Percentiles rank a stretch among this genome's conserved stretches.
phyloP scores from a whole-genome alignment of 2,888 invertebrate species.

The Anoncus sp. region DNA sequence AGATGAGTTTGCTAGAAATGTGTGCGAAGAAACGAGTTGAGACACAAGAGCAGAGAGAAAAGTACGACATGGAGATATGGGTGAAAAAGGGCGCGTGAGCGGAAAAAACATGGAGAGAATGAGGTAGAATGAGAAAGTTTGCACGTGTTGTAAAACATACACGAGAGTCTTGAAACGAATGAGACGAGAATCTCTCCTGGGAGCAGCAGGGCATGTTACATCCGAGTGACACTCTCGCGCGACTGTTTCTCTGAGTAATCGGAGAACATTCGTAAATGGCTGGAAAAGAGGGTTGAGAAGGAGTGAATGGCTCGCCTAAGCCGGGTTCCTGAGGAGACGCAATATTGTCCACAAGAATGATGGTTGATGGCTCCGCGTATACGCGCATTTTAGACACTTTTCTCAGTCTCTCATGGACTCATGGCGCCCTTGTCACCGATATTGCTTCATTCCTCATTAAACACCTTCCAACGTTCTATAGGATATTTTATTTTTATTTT shows the following conservation, averaged over 20 bases:
- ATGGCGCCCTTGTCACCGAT: not conserved
- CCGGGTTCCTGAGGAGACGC: constrained; percentile 69
- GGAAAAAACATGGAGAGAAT: constrained; percentile 33
- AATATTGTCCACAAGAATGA: constrained; percentile 76
- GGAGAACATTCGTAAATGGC: constrained; percentile 65
- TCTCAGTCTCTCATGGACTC: constrained; percentile 34
- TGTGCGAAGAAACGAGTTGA: constrained; percentile 14
- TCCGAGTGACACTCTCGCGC: constrained; percentile 7
- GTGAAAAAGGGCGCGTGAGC: constrained; percentile 6
- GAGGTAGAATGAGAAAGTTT: constrained; percentile 38
- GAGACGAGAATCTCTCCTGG: not conserved
- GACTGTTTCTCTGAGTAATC: constrained; percentile 61
- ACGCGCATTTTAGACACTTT: not conserved
- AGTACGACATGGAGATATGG: constrained; percentile 13
- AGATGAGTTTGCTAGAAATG: constrained; percentile 38
- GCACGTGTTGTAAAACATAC: not conserved
- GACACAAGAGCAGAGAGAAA: constrained; percentile 31
- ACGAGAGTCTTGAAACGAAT: constrained; percentile 32
- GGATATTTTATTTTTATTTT: not conserved
- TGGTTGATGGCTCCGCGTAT: constrained; percentile 13
- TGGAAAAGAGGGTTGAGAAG: constrained; percentile 38
- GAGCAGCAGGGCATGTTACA: constrained; percentile 1
- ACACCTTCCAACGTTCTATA: not conserved
- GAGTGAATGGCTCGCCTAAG: not conserved
- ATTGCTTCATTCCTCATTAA: constrained; percentile 6